Evolutionary conservation across 2,888 invertebrate species (phyloP).

Genomic region (Carcina quercana): DNA sequence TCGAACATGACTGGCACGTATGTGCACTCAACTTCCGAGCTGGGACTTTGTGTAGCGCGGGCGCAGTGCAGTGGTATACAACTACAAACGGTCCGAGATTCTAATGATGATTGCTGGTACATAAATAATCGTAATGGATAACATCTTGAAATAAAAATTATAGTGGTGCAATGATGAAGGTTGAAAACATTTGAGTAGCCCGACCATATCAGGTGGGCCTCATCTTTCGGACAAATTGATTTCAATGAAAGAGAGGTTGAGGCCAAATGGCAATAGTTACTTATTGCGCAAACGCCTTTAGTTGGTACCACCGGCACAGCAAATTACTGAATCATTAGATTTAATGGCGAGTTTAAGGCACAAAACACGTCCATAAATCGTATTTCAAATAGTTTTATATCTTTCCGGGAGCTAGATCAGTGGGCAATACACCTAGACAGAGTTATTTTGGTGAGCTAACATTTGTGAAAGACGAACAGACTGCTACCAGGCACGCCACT

Average conservation of each 20-base stretch:
- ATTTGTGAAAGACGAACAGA: too few relatives aligned
- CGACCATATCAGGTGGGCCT: constrained; percentile 8
- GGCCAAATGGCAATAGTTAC: constrained; percentile 14
- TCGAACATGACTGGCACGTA: too few relatives aligned
- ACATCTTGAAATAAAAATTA: constrained; percentile 5
- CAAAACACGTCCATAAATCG: too few relatives aligned
- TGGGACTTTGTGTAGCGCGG: too few relatives aligned
- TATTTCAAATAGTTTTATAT: too few relatives aligned
- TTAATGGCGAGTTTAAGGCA: background rate
- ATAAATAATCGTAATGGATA: constrained; percentile 3
- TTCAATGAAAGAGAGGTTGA: constrained; percentile 17
- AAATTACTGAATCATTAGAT: constrained; percentile 11
- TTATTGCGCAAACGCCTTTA: constrained; percentile 14
- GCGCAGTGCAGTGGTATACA: too few relatives aligned
- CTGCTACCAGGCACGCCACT: too few relatives aligned
- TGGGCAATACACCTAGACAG: too few relatives aligned
- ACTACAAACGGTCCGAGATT: too few relatives aligned
- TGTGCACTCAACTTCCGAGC: too few relatives aligned
- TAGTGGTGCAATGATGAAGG: constrained; percentile 7
- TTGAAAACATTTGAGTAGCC: constrained; percentile 10
- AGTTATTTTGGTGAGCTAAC: too few relatives aligned
- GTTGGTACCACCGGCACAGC: constrained; percentile 9
- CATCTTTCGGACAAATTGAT: constrained; percentile 16
- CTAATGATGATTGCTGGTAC: constrained; percentile 1
- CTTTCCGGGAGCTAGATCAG: too few relatives aligned